phyloP scores from a whole-genome alignment of 2,113 vertebrate genomes.

The Cebus imitator region DNA sequence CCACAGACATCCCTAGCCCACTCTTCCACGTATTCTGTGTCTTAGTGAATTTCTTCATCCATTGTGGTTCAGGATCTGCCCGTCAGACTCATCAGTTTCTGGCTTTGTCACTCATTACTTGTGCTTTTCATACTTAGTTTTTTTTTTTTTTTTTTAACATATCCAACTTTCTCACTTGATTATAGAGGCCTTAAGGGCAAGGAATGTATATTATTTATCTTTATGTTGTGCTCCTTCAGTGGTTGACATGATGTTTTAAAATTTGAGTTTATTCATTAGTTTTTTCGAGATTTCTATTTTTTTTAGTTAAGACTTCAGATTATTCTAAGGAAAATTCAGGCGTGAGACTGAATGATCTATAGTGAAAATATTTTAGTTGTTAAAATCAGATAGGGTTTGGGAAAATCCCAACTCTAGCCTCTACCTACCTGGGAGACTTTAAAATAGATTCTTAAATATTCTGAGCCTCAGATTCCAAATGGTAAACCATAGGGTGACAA shows the following conservation, averaged over 20 bases:
- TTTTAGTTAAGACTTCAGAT: not conserved
- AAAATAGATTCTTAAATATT: not conserved
- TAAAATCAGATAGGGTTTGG: not conserved
- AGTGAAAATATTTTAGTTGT: not conserved
- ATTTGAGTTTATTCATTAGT: not conserved
- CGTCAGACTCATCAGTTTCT: not conserved
- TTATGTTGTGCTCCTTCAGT: not conserved
- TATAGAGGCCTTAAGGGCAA: not conserved
- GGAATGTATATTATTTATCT: not conserved
- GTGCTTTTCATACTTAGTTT: not conserved
- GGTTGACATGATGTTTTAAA: not conserved
- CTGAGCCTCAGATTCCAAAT: not conserved
- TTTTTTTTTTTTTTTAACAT: not conserved
- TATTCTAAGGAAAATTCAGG: not conserved
- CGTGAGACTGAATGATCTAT: not conserved
- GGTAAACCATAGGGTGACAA: not conserved
- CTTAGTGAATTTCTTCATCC: no score
- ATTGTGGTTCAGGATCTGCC: no score
- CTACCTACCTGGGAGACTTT: not conserved
- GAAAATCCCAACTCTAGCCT: not conserved
- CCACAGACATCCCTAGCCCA: no score
- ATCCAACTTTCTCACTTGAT: not conserved
- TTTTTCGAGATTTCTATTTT: not conserved
- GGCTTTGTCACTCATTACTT: not conserved
- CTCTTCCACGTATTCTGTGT: no score